phyloP scores from a whole-genome alignment of 2,797 vertebrate genomes.

The Menidia menidia region DNA sequence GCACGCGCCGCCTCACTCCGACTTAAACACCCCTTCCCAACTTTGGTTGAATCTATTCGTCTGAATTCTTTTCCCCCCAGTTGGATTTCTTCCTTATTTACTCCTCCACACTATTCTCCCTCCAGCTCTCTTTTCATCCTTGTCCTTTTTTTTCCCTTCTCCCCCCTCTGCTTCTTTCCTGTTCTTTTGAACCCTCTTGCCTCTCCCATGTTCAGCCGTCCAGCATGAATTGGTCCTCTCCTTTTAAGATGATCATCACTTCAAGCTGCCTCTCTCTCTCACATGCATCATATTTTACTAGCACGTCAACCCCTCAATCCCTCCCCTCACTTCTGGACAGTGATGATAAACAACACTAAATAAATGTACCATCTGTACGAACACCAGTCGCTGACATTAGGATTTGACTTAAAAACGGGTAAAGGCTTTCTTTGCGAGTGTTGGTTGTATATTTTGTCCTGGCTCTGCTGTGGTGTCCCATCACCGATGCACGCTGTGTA shows the following conservation, averaged over 20 bases:
- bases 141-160: conserved; percentile 49
- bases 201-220: conserved; percentile 36
- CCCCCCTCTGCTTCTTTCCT: conserved; percentile 15
- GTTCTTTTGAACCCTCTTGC: conserved; percentile 21
- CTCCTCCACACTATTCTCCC: conserved; percentile 66
- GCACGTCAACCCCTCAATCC: conserved; percentile 51
- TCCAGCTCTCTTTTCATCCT: conserved; percentile 60
- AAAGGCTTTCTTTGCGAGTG: neutral
- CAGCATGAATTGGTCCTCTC: conserved; percentile 53
- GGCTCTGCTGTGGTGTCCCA: neutral
- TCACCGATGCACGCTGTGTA: conserved; percentile 15
- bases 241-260: conserved; percentile 57
- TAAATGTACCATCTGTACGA: neutral
- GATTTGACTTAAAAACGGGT: neutral
- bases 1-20: conserved; percentile 2
- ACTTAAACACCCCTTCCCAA: conserved; percentile 33
- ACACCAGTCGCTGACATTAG: neutral
- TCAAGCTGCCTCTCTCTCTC: conserved; percentile 45
- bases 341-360: neutral
- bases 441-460: neutral
- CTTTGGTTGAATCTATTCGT: conserved; percentile 59
- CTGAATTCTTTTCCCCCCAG: conserved; percentile 43
- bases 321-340: conserved; percentile 36
- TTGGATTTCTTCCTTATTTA: conserved; percentile 73
- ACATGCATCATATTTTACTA: conserved; percentile 52